Conservation (phyloP, 64 coral and sea anemone genomes). For the Pocillopora verrucosa region DNA sequence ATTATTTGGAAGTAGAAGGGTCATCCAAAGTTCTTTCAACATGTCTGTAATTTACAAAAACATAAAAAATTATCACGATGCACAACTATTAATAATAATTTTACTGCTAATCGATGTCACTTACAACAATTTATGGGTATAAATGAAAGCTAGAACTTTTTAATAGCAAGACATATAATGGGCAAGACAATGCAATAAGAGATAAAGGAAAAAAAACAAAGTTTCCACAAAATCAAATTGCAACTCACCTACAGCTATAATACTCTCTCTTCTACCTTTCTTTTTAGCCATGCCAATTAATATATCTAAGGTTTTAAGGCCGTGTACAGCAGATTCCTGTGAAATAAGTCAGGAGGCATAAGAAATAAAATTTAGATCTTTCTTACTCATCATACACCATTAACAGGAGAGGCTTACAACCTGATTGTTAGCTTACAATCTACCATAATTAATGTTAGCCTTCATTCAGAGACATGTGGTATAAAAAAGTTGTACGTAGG, state of each 20-base stretch:
- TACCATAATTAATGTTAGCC: no score
- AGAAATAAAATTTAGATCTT: background rate
- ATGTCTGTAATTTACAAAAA: slow-evolving; percentile 63
- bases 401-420: no score
- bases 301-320: slow-evolving; percentile 79
- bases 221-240: background rate
- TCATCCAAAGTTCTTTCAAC: slow-evolving; percentile 93
- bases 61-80: background rate
- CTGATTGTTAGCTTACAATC: no score
- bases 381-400: no score
- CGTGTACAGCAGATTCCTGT: slow-evolving; percentile 91
- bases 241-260: slow-evolving; percentile 89
- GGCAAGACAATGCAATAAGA: background rate
- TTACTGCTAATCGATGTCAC: background rate
- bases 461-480: no score
- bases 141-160: no score
- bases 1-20: slow-evolving; percentile 70
- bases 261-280: slow-evolving; percentile 89
- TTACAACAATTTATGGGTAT: background rate
- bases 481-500: no score
- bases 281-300: slow-evolving; percentile 90
- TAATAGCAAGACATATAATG: no score
- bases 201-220: background rate
- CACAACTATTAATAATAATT: background rate
- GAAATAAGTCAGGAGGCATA: background rate